Evolutionary conservation across 1,140 invertebrate genomes (phyloP), one percentile per base, ranked within the genome.

Genomic region (Aphaenogaster floridana): DNA sequence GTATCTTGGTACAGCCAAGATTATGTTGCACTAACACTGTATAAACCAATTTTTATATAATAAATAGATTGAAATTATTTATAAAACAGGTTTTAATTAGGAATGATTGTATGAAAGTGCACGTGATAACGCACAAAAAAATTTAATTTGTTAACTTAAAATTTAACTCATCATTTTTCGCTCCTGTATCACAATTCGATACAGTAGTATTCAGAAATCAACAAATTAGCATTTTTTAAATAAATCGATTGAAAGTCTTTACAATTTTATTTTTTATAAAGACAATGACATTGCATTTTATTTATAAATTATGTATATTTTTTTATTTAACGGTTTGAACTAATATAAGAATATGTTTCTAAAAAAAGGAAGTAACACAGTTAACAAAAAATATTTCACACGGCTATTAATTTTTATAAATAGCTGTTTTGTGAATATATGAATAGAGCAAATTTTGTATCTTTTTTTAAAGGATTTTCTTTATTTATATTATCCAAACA

Each of bases 11-110:
- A 13, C 45, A 34, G 66, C 21, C 3, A 15, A 71, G 9, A 57
- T 71, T 81, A 34, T 54, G 15, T 71, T 81, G 28, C 17, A 61
- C 13, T 72, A 50, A 57, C 28, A 28, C 28, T 59, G 36, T 74
- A 81, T 81, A 72, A 83, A 59, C 7, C 57, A 83, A 48, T 48
- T 84, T 84, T 84, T 84, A 61, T 42, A 50, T 69, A 83, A 74
- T 74, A 61, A 84, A 84, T 74, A 36, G n/a, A 34, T 81, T 66
- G 2, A 54, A 68, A 52, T 80, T 80, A 28, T 1, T 66, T 79
- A 66, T 17, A 42, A 66, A 79, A 66, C 0, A 68, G 15, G 0
- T 79, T 79, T 66, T 79, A 66, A 80, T 68, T 39, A 17, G 3
- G 28, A 66, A 3, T 66, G 9, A 42, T 36, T 17, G 17, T 17